Conservation (phyloP, 2,113 vertebrate species). For the Ranitomeya imitator region DNA sequence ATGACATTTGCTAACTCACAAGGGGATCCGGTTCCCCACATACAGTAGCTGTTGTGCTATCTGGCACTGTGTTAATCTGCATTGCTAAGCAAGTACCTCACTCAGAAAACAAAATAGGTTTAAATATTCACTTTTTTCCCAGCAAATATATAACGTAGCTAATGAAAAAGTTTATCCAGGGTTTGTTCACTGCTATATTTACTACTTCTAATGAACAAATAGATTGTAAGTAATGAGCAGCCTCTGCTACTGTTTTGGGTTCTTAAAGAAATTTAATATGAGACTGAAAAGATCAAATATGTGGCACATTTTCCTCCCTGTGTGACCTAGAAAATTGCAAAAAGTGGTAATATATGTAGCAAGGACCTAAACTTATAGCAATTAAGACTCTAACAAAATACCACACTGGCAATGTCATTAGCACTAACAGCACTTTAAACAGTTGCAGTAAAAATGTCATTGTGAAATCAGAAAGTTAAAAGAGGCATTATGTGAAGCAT, state of each 20-base stretch:
- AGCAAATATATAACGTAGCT: not conserved
- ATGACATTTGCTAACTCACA: constrained; percentile 49
- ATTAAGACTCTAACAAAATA: not conserved
- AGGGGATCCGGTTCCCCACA: constrained; percentile 17
- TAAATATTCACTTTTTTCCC: constrained; percentile 17
- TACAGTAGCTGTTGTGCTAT: constrained; percentile 16
- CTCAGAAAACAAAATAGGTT: constrained; percentile 14
- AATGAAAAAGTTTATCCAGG: not conserved
- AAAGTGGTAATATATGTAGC: not conserved
- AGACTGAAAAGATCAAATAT: not conserved
- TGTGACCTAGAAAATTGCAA: not conserved
- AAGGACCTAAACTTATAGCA: not conserved
- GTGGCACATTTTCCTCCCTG: not conserved
- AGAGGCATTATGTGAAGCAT: not conserved
- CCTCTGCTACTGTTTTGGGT: not conserved
- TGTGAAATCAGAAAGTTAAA: not conserved
- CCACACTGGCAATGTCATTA: not conserved
- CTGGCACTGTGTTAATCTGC: constrained; percentile 32
- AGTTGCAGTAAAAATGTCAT: not conserved
- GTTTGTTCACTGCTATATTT: not conserved
- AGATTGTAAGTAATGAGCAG: not conserved
- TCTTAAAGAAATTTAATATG: not conserved
- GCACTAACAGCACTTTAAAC: not conserved
- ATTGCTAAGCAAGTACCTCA: constrained; percentile 25
- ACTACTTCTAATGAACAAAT: not conserved